phyloP scores from a whole-genome alignment of 2,113 vertebrate species.

The Sinocyclocheilus anophthalmus region DNA sequence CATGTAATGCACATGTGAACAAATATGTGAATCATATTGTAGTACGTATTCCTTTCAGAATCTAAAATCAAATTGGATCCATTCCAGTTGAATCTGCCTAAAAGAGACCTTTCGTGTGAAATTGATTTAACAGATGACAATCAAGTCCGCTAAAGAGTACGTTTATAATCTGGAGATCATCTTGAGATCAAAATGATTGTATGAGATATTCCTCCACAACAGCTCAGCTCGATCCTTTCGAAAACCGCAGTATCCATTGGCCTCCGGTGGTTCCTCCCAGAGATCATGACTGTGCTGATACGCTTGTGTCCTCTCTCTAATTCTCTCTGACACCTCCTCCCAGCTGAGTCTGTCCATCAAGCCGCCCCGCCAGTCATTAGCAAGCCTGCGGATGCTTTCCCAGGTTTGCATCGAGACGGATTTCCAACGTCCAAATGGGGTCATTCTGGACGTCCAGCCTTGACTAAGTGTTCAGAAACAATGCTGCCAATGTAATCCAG shows the following conservation, averaged over 20 bases:
- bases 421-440: not conserved
- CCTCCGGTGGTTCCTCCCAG: not conserved
- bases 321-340: not conserved
- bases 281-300: not conserved
- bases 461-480: not conserved
- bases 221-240: not conserved
- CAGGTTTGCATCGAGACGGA: not conserved
- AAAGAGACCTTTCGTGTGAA: not conserved
- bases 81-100: not conserved
- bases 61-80: not conserved
- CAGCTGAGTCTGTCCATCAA: constrained; percentile 76
- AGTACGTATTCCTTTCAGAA: not conserved
- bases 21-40: not conserved
- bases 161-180: not conserved
- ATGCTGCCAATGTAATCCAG: not conserved
- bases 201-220: not conserved
- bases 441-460: not conserved
- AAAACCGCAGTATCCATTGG: not conserved
- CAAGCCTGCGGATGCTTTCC: not conserved
- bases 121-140: not conserved
- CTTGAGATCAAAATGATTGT: not conserved
- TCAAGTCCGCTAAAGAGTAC: not conserved
- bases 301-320: not conserved
- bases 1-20: not conserved
- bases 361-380: constrained; percentile 57